Evolutionary conservation across 1,140 invertebrate species (phyloP).

Genomic region (Aphelinus atriplicis): DNA sequence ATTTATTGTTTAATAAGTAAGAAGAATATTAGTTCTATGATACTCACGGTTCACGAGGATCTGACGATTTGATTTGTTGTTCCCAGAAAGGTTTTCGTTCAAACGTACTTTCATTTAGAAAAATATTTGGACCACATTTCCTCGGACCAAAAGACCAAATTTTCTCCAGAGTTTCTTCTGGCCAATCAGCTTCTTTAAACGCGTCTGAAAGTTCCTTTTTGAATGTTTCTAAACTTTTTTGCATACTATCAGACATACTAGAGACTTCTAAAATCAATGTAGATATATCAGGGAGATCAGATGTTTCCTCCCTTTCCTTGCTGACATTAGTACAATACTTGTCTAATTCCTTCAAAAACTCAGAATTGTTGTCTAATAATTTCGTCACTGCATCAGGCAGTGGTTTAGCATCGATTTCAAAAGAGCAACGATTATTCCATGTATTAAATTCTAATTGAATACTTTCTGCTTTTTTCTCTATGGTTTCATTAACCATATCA

Average conservation of each 20-base stretch:
- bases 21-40: no score
- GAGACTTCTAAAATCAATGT: slow-evolving; percentile 48
- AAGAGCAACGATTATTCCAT: slow-evolving; percentile 77
- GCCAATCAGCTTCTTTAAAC: slow-evolving; percentile 70
- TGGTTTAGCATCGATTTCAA: slow-evolving; percentile 83
- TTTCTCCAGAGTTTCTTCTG: slow-evolving; percentile 71
- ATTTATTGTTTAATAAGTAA: no score
- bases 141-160: slow-evolving; percentile 94
- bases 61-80: slow-evolving; percentile 47
- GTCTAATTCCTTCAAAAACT: slow-evolving; percentile 70
- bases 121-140: slow-evolving; percentile 87
- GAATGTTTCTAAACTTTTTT: slow-evolving; percentile 71
- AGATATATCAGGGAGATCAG: slow-evolving; percentile 40
- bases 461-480: slow-evolving; percentile 71
- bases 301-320: slow-evolving; percentile 46
- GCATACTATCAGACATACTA: slow-evolving; percentile 64
- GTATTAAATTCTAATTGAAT: slow-evolving; percentile 69
- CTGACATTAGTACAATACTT: slow-evolving; percentile 57
- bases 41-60: slow-evolving; percentile 57
- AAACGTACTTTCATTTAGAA: slow-evolving; percentile 80
- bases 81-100: slow-evolving; percentile 59
- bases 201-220: slow-evolving; percentile 72
- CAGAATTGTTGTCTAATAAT: slow-evolving; percentile 73
- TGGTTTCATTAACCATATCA: slow-evolving; percentile 91
- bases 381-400: slow-evolving; percentile 79